Evolutionary conservation across 2,797 vertebrate species (phyloP), one percentile per base, ranked within the genome.

Genomic region (Antrozous pallidus): DNA sequence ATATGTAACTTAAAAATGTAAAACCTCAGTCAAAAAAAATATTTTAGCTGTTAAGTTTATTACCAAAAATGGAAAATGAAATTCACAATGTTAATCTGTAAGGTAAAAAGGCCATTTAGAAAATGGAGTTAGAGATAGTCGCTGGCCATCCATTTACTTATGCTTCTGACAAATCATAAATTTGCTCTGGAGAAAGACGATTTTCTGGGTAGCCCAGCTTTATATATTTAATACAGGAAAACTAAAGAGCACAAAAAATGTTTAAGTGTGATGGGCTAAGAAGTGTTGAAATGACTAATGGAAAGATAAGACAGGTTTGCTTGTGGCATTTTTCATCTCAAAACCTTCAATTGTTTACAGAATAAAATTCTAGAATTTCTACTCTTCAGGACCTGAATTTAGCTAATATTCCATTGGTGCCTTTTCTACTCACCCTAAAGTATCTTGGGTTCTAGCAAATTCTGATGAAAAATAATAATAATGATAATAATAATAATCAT

Each of bases 1-100:
- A 70, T 2, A 77, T 94, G 93, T 92, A 96, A 94, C 83, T 94
- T 80, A 85, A 93, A 95, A 94, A 96, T 90, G 51, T 69, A 96
- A 96, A 95, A 73, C 74, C 56, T 67, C 11, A 40, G 45, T 49
- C 45, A 95, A 79, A 82, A 82, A 90, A 93, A 93, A 90, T 84
- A 61, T 45, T 69, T 82, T 49, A 51, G 70, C 81, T 95, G 10
- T 89, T 89, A 88, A 90, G 63, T 78, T 93, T 91, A 95, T 95
- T 83, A 88, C 61, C 45, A 88, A 94, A 90, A 95, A 93, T 33
- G 54, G 75, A 63, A 93, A 92, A 85, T 73, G 75, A 91, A 83
- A 85, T 28, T 93, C 87, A 88, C 40, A 91, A 70, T 7, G 56
- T 89, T 80, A 94, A 73, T 42, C 70, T 63, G 8, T 36, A 80